Base-by-base conservation (phyloP, 2,797 vertebrate species). In the Halcyon badia region DNA sequence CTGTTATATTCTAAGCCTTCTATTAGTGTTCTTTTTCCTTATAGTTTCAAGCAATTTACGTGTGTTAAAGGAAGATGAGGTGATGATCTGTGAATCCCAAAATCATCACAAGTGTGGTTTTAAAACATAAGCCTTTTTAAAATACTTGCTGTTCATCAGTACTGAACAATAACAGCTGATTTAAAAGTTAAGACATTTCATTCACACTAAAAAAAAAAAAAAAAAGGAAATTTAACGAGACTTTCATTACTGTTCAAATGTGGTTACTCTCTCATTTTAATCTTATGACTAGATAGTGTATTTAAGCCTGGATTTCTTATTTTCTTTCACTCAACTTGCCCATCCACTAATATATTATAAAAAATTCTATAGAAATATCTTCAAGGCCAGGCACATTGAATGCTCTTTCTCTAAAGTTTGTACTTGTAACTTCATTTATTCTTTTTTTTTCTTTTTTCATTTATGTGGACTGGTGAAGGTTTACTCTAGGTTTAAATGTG, bases 41-140 rank as follows among this genome's bases (percentile, higher is more conserved):
- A 78, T 7, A 64, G 11, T 66, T 91, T 87, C 60, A 85, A 84
- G 58, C 37, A 87, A 92, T 90, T 93, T 95, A 89, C 25, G 10
- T 35, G 42, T 77, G 49, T 21, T 80, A 90, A 89, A 83, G 37
- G 33, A 83, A 94, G 78, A 88, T 1, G 1, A 87, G 64, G 56
- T 87, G 84, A 73, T 26, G 51, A 75, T 79, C 78, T 85, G 11
- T 73, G 89, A 92, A 89, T 80, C 42, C 24, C 37, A 49, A 87
- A 84, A 87, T 89, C 73, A 93, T 60, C 16, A 60, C n/a, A 62
- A 82, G n/a, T 58, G 31, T 42, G 24, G 87, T 84, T 87, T 94
- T 66, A 95, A 90, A 87, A 77, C 39, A 33, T 78, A 86, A 94
- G 20, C 28, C 35, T 82, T 56, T 19, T 62, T 14, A 58, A 57